phyloP scores from a whole-genome alignment of 2,888 invertebrate genomes.

The Magallana nippona region DNA sequence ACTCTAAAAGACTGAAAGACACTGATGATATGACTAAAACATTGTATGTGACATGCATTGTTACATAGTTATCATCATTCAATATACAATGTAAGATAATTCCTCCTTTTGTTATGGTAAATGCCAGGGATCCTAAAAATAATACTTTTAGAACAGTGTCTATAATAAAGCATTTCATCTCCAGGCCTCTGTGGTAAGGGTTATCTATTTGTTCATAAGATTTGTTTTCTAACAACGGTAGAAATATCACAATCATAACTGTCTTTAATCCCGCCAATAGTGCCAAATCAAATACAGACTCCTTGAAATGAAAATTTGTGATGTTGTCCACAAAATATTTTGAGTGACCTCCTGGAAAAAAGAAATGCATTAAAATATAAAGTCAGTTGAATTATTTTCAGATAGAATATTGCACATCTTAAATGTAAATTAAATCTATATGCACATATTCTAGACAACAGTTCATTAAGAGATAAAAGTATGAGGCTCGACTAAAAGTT shows the following conservation, averaged over 20 bases:
- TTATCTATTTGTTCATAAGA: constrained; percentile 61
- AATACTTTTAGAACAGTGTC: constrained; percentile 56
- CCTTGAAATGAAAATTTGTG: constrained; percentile 66
- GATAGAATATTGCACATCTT: neutral
- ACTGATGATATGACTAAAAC: constrained; percentile 69
- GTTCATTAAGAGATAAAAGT: no score
- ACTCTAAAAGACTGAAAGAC: constrained; percentile 67
- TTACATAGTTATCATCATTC: constrained; percentile 58
- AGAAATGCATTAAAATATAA: constrained; percentile 34
- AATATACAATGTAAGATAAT: constrained; percentile 67
- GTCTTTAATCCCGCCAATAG: constrained; percentile 70
- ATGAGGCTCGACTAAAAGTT: no score
- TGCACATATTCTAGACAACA: no score
- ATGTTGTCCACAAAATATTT: constrained; percentile 76
- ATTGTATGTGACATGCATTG: constrained; percentile 74
- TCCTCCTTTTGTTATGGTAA: constrained; percentile 66
- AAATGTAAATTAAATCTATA: neutral
- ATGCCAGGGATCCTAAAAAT: constrained; percentile 60
- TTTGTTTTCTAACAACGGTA: constrained; percentile 64
- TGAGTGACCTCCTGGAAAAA: constrained; percentile 70
- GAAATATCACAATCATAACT: constrained; percentile 59
- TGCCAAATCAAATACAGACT: constrained; percentile 77
- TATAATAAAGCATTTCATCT: constrained; percentile 50
- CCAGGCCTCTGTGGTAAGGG: constrained; percentile 56
- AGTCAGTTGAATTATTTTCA: neutral